Conservation (phyloP, 2,797 vertebrate genomes). For the Parauchenoglanis punctatus region DNA sequence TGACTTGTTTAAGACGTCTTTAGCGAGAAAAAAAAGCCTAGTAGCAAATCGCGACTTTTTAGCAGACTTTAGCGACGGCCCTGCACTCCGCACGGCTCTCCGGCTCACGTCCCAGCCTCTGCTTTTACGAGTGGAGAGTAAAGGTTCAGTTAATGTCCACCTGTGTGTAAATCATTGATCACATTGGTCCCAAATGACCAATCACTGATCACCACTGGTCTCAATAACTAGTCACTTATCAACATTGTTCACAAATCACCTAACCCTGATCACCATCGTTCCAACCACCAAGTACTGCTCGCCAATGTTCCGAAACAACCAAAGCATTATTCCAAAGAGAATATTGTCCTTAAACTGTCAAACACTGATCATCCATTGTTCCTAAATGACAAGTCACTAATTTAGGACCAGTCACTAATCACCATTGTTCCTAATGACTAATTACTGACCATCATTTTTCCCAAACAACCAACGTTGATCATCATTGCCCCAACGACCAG, state of each 20-base stretch:
- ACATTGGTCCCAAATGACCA: not conserved
- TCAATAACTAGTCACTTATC: not conserved
- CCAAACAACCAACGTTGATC: not conserved
- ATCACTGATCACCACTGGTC: not conserved
- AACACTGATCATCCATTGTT: not conserved
- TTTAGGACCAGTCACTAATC: not conserved
- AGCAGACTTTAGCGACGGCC: not conserved
- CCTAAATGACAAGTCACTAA: not conserved
- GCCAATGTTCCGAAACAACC: not conserved
- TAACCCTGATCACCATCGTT: not conserved
- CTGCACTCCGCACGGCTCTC: not conserved
- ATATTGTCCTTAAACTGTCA: not conserved
- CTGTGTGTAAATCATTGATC: not conserved
- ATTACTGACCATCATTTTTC: not conserved
- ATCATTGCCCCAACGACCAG: not conserved
- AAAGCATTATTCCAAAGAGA: too few relatives aligned
- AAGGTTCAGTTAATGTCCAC: not conserved
- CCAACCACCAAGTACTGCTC: not conserved
- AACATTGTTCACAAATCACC: not conserved
- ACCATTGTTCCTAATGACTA: not conserved
- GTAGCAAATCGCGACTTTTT: not conserved
- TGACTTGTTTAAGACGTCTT: not conserved
- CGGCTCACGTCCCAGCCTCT: not conserved
- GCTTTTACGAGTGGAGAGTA: not conserved
- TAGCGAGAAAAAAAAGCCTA: not conserved